Evolutionary conservation across 2,797 vertebrate species (phyloP), one percentile per base, ranked within the genome.

Genomic region (Ispidina lecontei): DNA sequence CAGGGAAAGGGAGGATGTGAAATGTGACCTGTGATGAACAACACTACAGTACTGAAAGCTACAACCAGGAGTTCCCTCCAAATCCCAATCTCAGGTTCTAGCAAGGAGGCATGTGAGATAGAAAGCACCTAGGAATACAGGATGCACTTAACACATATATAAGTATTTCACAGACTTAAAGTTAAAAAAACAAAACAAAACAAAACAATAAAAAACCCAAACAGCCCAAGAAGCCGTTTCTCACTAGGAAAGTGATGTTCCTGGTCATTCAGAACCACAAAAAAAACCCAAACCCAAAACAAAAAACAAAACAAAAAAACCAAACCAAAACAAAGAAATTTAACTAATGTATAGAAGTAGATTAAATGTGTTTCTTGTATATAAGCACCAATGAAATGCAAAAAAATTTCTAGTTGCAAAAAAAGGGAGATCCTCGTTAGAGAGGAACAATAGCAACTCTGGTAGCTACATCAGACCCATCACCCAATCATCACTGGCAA

Each of bases 41-140:
- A 84, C 21, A 20, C n/a, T 41, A 44, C 12, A 71, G 28, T 16
- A 55, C 54, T 71, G 51, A 74, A 80, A 91, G 49, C 47, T 71
- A 84, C 62, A 91, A 16, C 35, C 12, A 79, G 12, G 52, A 84
- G 26, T 46, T 79, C 51, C 33, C 69, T 65, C 58, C 35, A 54
- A 69, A 77, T 64, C 73, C 11, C n/a, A 62, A 12, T 28, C 43
- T 60, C 73, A 76, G 64, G 63, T 29, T 69, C 69, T 39, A 85
- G 78, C 59, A 71, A 69, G n/a, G 31, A 74, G 35, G 65, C 39
- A 52, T 9, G 35, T 47, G 55, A 89, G 33, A 85, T 4, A 73
- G 72, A 94, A 94, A 81, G 90, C 86, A 94, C 83, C 83, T 73
- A 4, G 15, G 64, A 71, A 86, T 35, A 63, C n/a, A 87, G 39